phyloP scores from a whole-genome alignment of 2,113 vertebrate species.

The Misgurnus mizolepis region DNA sequence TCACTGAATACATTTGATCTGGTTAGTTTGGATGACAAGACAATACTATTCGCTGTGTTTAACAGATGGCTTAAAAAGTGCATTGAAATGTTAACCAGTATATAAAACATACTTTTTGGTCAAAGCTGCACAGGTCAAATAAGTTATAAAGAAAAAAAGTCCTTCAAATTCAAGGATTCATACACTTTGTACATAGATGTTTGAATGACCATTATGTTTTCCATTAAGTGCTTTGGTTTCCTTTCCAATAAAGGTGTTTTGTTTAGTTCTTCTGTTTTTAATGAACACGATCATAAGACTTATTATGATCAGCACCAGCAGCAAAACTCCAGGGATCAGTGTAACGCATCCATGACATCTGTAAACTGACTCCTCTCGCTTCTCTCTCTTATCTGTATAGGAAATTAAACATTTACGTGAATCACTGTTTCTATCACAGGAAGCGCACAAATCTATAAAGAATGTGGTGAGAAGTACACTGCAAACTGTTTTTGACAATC shows the following conservation, averaged over 20 bases:
- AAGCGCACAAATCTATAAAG: too few relatives aligned
- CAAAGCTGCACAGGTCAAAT: neutral
- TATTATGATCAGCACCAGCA: neutral
- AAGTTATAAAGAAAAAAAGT: neutral
- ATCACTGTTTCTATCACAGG: too few relatives aligned
- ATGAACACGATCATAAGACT: neutral
- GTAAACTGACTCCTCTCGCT: neutral
- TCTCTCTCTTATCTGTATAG: constrained; percentile 2
- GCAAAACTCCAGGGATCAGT: neutral
- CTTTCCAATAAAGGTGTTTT: neutral
- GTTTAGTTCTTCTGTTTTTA: neutral
- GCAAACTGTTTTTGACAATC: too few relatives aligned
- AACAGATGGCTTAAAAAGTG: neutral
- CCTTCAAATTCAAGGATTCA: too few relatives aligned
- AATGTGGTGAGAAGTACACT: too few relatives aligned
- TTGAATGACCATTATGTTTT: neutral
- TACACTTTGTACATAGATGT: neutral
- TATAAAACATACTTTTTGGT: neutral
- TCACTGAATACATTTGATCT: neutral
- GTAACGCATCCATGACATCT: neutral
- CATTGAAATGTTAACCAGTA: neutral
- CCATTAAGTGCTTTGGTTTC: neutral
- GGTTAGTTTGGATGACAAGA: neutral
- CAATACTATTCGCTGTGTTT: neutral
- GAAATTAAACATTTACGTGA: neutral